Percentiles rank a stretch among this genome's conserved stretches.
phyloP scores from a whole-genome alignment of 1,140 invertebrate species.

The Choristoneura fumiferana region DNA sequence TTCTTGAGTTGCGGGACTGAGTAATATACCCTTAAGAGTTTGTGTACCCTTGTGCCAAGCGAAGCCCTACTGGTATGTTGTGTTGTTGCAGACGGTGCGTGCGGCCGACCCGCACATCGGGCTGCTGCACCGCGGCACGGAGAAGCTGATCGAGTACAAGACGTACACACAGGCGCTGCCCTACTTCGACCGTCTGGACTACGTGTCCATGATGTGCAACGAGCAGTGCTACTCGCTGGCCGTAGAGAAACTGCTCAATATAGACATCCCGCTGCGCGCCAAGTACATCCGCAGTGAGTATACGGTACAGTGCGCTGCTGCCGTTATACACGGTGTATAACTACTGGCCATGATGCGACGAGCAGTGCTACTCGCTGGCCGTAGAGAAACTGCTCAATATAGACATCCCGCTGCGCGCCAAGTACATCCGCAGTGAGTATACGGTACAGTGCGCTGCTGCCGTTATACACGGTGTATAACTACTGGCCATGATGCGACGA shows the following conservation, averaged over 20 bases:
- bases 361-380: slow-evolving; percentile 96
- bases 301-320: not conserved
- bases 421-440: slow-evolving; percentile 95
- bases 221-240: slow-evolving; percentile 98
- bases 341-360: no score
- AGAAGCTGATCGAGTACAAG: slow-evolving; percentile 99
- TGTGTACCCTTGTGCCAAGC: no score
- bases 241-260: slow-evolving; percentile 97
- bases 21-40: no score
- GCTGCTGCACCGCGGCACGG: slow-evolving; percentile 96
- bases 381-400: slow-evolving; percentile 98
- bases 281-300: slow-evolving; percentile 96
- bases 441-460: not conserved
- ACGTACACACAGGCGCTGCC: slow-evolving; percentile 98
- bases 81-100: slow-evolving; percentile 84
- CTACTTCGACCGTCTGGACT: slow-evolving; percentile 99
- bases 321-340: not conserved
- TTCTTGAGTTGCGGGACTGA: no score
- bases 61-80: not conserved
- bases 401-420: slow-evolving; percentile 94
- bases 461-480: not conserved
- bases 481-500: no score
- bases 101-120: slow-evolving; percentile 98
- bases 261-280: slow-evolving; percentile 94
- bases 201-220: slow-evolving; percentile 99